These are phyloP conservation scores for Crotalus viridis DNA, from an alignment of 2,113 vertebrate species.

Conservation along the genomic window DNA sequence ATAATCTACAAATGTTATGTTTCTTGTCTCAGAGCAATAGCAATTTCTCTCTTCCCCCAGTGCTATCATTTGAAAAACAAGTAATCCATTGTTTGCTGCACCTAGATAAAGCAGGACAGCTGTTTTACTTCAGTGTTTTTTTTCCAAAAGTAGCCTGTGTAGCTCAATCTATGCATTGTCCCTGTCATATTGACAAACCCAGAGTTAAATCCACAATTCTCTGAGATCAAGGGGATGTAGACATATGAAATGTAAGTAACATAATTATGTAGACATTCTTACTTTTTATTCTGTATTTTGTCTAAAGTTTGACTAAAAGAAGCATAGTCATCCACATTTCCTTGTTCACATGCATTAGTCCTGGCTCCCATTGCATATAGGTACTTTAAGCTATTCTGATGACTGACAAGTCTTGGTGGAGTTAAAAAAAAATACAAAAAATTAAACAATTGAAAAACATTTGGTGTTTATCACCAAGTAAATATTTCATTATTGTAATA, in stretches of 20 bases:
- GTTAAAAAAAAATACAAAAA: not conserved
- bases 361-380: not conserved
- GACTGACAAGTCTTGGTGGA: not conserved
- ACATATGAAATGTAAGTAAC: not conserved
- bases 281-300: not conserved
- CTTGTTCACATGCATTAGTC: not conserved
- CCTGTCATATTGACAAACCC: not conserved
- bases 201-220: not conserved
- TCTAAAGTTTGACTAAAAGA: not conserved
- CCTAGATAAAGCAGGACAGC: not conserved
- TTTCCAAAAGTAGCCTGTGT: not conserved
- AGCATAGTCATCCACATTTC: not conserved
- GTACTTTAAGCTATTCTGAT: not conserved
- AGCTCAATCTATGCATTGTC: not conserved
- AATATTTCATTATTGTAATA: not conserved
- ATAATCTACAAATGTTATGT: not conserved
- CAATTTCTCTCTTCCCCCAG: not conserved
- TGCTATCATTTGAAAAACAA: not conserved
- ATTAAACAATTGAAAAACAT: not conserved
- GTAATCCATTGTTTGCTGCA: not conserved
- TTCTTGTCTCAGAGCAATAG: not conserved
- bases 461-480: not conserved
- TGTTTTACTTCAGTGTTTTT: not conserved
- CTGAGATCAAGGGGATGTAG: not conserved
- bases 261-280: not conserved